Percentiles rank a stretch among this genome's conserved stretches.
Conservation (phyloP, 1,140 invertebrate species). For the Drosophila bifasciata region DNA sequence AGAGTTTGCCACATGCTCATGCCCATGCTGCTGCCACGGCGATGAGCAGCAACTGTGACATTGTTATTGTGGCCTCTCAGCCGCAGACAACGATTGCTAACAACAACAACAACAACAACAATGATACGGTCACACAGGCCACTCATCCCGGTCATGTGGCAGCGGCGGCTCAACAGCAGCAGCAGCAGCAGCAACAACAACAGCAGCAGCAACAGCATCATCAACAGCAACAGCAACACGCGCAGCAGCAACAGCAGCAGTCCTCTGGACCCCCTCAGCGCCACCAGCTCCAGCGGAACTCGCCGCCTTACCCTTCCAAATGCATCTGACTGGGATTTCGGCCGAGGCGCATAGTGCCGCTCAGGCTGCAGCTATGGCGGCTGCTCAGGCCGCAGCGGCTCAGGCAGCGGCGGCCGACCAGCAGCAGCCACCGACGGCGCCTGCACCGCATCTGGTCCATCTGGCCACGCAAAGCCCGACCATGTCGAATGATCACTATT, state of each 20-base stretch:
- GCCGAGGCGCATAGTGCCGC: slow-evolving; percentile 78
- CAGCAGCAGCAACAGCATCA: slow-evolving; percentile 70
- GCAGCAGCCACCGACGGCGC: slow-evolving; percentile 51
- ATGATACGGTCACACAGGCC: slow-evolving; percentile 74
- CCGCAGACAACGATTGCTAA: slow-evolving; percentile 73
- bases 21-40: slow-evolving; percentile 79
- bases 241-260: slow-evolving; percentile 69
- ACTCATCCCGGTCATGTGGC: slow-evolving; percentile 63
- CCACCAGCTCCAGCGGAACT: slow-evolving; percentile 69
- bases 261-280: slow-evolving; percentile 49
- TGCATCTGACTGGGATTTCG: slow-evolving; percentile 73
- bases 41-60: slow-evolving; percentile 82
- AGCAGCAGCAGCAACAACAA: slow-evolving; percentile 62
- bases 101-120: slow-evolving; percentile 78
- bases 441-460: slow-evolving; percentile 66
- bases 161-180: slow-evolving; percentile 56
- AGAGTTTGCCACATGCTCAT: slow-evolving; percentile 81
- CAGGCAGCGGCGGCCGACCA: slow-evolving; percentile 81
- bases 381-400: slow-evolving; percentile 78
- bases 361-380: slow-evolving; percentile 80
- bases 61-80: slow-evolving; percentile 80
- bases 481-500: slow-evolving; percentile 59
- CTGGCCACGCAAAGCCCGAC: slow-evolving; percentile 72
- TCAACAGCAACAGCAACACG: slow-evolving; percentile 58
- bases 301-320: slow-evolving; percentile 73